These are phyloP conservation scores for Oceanites oceanicus DNA, from an alignment of 2,113 vertebrate genomes.

Conservation along the genomic window DNA sequence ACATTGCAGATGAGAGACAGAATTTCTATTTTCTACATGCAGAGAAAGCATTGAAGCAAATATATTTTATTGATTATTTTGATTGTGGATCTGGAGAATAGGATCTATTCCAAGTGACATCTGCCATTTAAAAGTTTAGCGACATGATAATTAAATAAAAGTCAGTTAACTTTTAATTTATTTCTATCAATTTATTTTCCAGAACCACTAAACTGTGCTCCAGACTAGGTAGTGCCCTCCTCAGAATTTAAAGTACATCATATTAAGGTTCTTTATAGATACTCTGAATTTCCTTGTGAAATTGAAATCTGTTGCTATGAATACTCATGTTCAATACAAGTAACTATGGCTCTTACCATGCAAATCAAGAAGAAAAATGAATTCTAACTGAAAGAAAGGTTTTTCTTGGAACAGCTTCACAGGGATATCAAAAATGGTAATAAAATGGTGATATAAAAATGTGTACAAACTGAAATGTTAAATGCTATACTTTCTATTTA, in stretches of 20 bases:
- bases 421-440: neutral
- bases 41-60: neutral
- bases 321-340: conserved; percentile 12
- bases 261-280: neutral
- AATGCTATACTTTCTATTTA: neutral
- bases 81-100: neutral
- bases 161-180: neutral
- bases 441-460: neutral
- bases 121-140: conserved; percentile 10
- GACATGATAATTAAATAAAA: neutral
- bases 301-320: neutral
- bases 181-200: neutral
- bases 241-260: neutral
- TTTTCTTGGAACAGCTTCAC: neutral
- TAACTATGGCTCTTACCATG: conserved; percentile 21
- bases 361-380: neutral
- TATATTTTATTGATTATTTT: conserved; percentile 27
- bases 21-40: neutral
- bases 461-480: neutral
- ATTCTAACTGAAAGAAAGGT: neutral
- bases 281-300: conserved; percentile 1
- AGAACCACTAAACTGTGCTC: neutral
- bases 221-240: neutral
- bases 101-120: conserved; percentile 15
- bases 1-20: neutral